Base-by-base conservation (phyloP, 53 echinoderm and acorn worm species). In the Stichopus horrens region DNA sequence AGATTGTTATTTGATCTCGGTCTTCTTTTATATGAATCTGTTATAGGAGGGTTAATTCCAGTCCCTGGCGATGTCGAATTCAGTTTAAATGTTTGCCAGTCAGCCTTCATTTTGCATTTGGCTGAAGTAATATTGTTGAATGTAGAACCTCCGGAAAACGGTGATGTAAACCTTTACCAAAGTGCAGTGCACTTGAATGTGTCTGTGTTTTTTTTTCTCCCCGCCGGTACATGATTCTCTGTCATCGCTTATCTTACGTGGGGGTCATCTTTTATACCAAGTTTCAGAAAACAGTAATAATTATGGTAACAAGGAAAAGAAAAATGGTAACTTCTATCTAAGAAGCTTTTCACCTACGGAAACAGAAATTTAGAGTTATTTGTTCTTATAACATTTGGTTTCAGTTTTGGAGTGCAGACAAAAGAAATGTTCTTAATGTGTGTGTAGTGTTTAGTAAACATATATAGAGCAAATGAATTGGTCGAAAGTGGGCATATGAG, bases 41-140 rank as follows among this genome's bases (percentile, higher is more conserved):
- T 81, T 57, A 56, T 57, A 21, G 10, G 37, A 56, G 58, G 16
- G 23, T 21, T 57, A 81, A 81, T 56, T 19, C 54, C 21, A 57
- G 21, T 81, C 81, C 81, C 81, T 56, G 58, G 56, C 57, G 57
- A 81, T 58, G 81, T 81, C 81, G 81, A 55, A n/a, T 81, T 20
- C 81, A 81, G 55, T 81, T 81, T 81, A 37, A 81, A 81, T n/a
- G 81, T 81, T 58, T n/a, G 57, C 81, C 58, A 18, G 81, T 81
- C 79, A 79, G 14, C 79, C 14, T 16, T 79, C 81, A 81, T 56
- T 16, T 81, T 81, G 21, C 57, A 81, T 81, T 81, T 79, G 79
- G 55, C 79, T 54, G 5, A 79, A 20, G 18, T 71, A 71, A 71
- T 23, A 21, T 74, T 75, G 57, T 53, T 19, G 57, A 81, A 81